Percentiles rank a stretch among this genome's conserved stretches.
phyloP scores from a whole-genome alignment of 2,888 invertebrate genomes.

The Dorcus hopei region DNA sequence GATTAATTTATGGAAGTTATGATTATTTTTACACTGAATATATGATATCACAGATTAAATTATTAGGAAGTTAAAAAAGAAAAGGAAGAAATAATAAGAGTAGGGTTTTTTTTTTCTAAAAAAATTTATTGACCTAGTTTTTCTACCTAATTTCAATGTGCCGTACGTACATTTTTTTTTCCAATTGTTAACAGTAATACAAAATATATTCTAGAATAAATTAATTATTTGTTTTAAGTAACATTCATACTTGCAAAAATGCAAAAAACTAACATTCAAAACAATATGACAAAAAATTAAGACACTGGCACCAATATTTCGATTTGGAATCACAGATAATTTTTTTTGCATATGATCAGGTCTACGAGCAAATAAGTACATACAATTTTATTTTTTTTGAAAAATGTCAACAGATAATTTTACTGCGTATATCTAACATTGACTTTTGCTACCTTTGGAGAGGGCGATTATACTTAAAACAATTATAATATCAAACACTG shows the following conservation, averaged over 20 bases:
- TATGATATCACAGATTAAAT: slow-evolving; percentile 12
- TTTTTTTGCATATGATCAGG: background rate
- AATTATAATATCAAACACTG: too few relatives aligned
- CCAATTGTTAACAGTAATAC: slow-evolving; percentile 18
- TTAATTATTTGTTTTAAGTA: slow-evolving; percentile 14
- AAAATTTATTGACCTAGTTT: slow-evolving; percentile 26
- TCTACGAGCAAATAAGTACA: too few relatives aligned
- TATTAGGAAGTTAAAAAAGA: background rate
- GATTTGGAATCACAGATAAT: slow-evolving; percentile 8
- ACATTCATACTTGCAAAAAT: slow-evolving; percentile 8
- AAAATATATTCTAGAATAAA: slow-evolving; percentile 19
- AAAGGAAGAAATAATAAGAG: slow-evolving; percentile 13
- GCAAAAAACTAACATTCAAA: slow-evolving; percentile 2
- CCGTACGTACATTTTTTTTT: slow-evolving; percentile 15
- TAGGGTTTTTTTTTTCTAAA: slow-evolving; percentile 20
- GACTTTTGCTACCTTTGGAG: too few relatives aligned
- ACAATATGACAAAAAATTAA: slow-evolving; percentile 4
- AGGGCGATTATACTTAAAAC: too few relatives aligned
- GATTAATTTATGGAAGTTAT: slow-evolving; percentile 16
- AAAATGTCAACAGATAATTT: too few relatives aligned
- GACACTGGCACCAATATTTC: slow-evolving; percentile 3
- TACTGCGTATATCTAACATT: too few relatives aligned
- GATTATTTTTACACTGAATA: slow-evolving; percentile 18
- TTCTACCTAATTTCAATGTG: slow-evolving; percentile 22
- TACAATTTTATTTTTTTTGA: too few relatives aligned